phyloP scores from a whole-genome alignment of 2,888 invertebrate species.

The Vesta saturnalis region DNA sequence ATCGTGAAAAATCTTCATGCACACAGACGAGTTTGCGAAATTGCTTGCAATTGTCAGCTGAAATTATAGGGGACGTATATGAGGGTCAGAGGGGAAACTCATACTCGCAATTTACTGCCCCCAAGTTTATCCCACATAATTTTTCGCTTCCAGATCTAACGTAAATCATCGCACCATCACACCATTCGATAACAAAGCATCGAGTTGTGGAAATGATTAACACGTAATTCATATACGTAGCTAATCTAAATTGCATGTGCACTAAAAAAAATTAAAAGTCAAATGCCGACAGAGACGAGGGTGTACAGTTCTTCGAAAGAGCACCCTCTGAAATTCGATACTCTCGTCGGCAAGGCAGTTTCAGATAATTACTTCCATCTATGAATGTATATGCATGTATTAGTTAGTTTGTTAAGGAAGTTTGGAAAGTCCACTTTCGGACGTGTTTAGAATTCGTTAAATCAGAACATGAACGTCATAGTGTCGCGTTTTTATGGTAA shows the following conservation, averaged over 20 bases:
- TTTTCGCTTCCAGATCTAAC: slow-evolving; percentile 19
- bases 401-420: slow-evolving; percentile 20
- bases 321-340: slow-evolving; percentile 36
- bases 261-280: slow-evolving; percentile 13
- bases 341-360: slow-evolving; percentile 23
- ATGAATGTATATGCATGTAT: neutral
- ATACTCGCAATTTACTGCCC: slow-evolving; percentile 35
- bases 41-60: slow-evolving; percentile 44
- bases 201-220: slow-evolving; percentile 16
- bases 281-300: slow-evolving; percentile 30
- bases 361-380: slow-evolving; percentile 25
- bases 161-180: slow-evolving; percentile 21
- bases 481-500: slow-evolving; percentile 36
- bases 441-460: slow-evolving; percentile 30
- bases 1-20: slow-evolving; percentile 32
- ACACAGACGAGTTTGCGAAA: slow-evolving; percentile 42
- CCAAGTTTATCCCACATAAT: slow-evolving; percentile 30
- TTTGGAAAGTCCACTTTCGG: slow-evolving; percentile 33
- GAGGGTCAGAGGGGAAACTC: slow-evolving; percentile 27
- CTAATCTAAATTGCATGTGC: slow-evolving; percentile 1
- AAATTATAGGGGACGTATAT: slow-evolving; percentile 26
- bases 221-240: slow-evolving; percentile 18
- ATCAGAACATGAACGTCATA: slow-evolving; percentile 23
- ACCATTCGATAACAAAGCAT: neutral
- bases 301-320: slow-evolving; percentile 33